phyloP scores from a whole-genome alignment of 2,888 invertebrate species.

The Lysandra bellargus region DNA sequence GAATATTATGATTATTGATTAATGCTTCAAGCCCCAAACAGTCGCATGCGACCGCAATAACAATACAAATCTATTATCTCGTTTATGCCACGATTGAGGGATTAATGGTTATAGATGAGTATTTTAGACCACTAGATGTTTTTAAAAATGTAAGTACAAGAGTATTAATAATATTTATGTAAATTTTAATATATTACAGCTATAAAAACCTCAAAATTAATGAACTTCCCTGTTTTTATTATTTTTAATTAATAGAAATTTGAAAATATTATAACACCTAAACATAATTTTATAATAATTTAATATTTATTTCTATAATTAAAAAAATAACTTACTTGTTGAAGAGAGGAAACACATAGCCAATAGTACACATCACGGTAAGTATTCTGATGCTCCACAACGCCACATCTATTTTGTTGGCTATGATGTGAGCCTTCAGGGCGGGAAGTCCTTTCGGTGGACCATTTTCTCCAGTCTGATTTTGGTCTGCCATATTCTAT shows the following conservation, averaged over 20 bases:
- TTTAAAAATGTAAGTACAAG: too few relatives aligned
- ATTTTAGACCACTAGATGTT: too few relatives aligned
- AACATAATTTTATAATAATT: not conserved
- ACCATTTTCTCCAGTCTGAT: constrained; percentile 65
- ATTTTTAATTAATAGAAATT: not conserved
- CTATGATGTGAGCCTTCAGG: constrained; percentile 86
- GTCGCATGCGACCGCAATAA: too few relatives aligned
- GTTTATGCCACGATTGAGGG: too few relatives aligned
- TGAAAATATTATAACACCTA: not conserved
- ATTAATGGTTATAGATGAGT: too few relatives aligned
- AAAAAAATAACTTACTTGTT: constrained; percentile 83
- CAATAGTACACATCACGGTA: constrained; percentile 90
- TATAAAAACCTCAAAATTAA: not conserved
- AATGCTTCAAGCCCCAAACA: too few relatives aligned
- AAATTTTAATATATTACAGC: not conserved
- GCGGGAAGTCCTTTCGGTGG: constrained; percentile 82
- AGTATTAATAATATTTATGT: not conserved
- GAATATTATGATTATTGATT: too few relatives aligned
- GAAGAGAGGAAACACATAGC: constrained; percentile 93
- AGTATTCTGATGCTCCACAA: constrained; percentile 93
- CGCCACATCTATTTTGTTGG: constrained; percentile 92
- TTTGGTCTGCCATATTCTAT: constrained; percentile 64
- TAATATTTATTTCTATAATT: not conserved
- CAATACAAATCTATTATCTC: too few relatives aligned
- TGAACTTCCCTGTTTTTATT: not conserved